Evolutionary conservation across 2,797 vertebrate species (phyloP).

Genomic region (Brachymystax lenok): DNA sequence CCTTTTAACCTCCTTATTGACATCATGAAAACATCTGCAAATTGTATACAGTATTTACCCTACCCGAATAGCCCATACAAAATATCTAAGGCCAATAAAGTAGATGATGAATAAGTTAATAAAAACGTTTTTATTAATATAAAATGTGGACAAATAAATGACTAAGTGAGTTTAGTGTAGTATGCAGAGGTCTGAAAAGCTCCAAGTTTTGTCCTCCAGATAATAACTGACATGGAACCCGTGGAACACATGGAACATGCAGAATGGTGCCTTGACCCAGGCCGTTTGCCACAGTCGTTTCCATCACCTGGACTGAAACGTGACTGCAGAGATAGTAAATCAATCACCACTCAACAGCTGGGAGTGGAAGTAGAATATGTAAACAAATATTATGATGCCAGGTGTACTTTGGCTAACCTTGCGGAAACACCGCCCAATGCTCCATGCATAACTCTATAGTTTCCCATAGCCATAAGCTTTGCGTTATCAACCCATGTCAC

Average conservation of each 20-base stretch:
- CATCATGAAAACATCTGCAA: too few species aligned
- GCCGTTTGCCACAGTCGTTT: conserved; percentile 29
- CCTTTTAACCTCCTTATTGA: too few species aligned
- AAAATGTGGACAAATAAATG: too few species aligned
- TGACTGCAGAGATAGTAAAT: conserved; percentile 67
- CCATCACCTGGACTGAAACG: conserved; percentile 73
- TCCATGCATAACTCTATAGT: conserved; percentile 4
- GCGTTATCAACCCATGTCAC: conserved; percentile 14
- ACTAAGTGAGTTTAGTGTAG: neutral
- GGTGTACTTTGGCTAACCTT: conserved; percentile 55
- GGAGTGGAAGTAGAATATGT: conserved; percentile 38
- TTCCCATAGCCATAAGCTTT: conserved; percentile 37
- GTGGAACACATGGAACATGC: conserved; percentile 11
- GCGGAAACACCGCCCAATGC: conserved; percentile 36
- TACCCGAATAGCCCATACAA: too few species aligned
- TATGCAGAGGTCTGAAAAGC: conserved; percentile 18
- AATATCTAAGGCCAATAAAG: too few species aligned
- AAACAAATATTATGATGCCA: conserved; percentile 31
- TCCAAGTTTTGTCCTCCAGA: neutral
- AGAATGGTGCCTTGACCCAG: conserved; percentile 7
- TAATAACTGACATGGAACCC: neutral
- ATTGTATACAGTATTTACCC: too few species aligned
- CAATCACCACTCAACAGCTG: conserved; percentile 52
- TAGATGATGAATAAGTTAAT: too few species aligned
- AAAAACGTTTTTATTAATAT: too few species aligned